A percentile compares a stretch with the other conserved stretches of the same genome.
Conservation (phyloP, 2,888 invertebrate species). For the Pecten maximus region DNA sequence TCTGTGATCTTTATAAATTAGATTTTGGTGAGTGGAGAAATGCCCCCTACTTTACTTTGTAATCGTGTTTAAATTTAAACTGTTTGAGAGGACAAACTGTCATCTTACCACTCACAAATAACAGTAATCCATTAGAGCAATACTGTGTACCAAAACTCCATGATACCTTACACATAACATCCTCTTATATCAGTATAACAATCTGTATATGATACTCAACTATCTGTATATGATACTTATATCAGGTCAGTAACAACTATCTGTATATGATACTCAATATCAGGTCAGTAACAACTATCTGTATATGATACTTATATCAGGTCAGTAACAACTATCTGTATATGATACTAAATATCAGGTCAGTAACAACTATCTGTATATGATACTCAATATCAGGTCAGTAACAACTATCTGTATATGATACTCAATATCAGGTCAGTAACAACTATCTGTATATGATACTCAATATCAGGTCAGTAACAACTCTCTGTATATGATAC, state of each 20-base stretch:
- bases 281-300: too few relatives aligned
- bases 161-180: neutral
- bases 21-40: slow-evolving; percentile 22
- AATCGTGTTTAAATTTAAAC: neutral
- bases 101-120: neutral
- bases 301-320: too few relatives aligned
- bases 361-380: too few relatives aligned
- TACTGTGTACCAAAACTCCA: neutral
- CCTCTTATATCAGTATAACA: neutral
- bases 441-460: too few relatives aligned
- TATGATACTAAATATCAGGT: too few relatives aligned
- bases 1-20: slow-evolving; percentile 22
- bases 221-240: neutral
- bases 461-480: too few relatives aligned
- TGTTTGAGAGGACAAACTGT: neutral
- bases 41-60: neutral
- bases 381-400: too few relatives aligned
- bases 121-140: neutral
- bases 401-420: too few relatives aligned
- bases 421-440: too few relatives aligned
- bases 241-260: neutral
- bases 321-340: too few relatives aligned
- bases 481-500: too few relatives aligned
- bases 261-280: too few relatives aligned
- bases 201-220: neutral